Percentiles rank a stretch among this genome's conserved stretches.
Evolutionary conservation across 2,113 vertebrate species (phyloP).

Genomic region (Alligator sinensis): DNA sequence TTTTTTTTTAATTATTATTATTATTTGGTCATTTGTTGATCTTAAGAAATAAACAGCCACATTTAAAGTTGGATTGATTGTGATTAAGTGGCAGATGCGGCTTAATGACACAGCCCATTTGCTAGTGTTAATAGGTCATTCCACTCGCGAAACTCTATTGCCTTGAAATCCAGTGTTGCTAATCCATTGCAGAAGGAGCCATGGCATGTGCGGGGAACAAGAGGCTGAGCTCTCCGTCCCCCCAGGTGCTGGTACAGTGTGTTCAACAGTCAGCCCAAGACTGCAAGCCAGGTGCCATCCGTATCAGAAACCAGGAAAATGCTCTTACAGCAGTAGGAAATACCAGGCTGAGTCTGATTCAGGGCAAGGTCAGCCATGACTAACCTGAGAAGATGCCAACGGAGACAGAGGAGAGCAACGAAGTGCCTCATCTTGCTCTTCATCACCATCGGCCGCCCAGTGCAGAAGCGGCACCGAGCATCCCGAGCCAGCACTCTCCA

Average conservation of each 20-base stretch:
- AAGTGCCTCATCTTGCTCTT: rapidly evolving
- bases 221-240: not conserved
- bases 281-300: not conserved
- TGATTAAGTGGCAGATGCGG: not conserved
- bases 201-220: not conserved
- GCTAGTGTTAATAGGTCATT: not conserved
- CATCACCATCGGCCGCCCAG: not conserved
- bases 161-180: not conserved
- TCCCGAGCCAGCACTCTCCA: not conserved
- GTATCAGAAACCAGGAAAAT: not conserved
- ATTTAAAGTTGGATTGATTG: not conserved
- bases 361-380: rapidly evolving
- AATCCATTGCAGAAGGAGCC: not conserved
- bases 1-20: not conserved
- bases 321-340: rapidly evolving
- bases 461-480: rapidly evolving
- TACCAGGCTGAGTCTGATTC: rapidly evolving
- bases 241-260: not conserved
- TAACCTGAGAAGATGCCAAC: not conserved
- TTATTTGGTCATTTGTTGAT: constrained; percentile 61
- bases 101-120: not conserved
- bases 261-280: rapidly evolving
- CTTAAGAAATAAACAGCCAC: constrained; percentile 67
- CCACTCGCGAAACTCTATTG: not conserved
- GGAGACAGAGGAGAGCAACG: not conserved